These are phyloP conservation scores for Sebastes diploproa DNA, from an alignment of 2,797 vertebrate species.

Conservation along the genomic window DNA sequence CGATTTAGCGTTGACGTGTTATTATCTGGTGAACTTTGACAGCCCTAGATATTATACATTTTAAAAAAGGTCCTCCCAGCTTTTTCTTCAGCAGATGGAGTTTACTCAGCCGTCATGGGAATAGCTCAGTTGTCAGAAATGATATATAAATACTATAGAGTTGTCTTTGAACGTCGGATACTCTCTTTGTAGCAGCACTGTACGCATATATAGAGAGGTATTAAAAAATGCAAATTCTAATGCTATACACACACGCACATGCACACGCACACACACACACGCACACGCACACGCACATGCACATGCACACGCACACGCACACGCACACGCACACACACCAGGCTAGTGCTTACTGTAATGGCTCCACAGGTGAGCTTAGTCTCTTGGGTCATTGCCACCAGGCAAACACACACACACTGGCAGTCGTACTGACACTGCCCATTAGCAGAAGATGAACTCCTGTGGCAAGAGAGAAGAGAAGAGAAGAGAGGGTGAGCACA, in stretches of 20 bases:
- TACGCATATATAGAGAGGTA: not conserved
- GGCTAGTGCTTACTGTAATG: not conserved
- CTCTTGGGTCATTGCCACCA: constrained; percentile 11
- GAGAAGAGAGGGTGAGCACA: not conserved
- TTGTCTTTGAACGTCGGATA: not conserved
- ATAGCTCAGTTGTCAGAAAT: not conserved
- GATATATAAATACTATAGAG: not conserved
- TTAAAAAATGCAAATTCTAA: not conserved
- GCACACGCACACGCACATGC: not conserved
- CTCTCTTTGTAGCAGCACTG: not conserved
- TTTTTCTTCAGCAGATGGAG: not conserved
- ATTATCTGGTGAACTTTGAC: no score
- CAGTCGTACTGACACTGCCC: constrained; percentile 29
- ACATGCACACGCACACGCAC: not conserved
- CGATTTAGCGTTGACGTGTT: no score
- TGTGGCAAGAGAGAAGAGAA: constrained; percentile 4
- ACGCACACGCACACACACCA: not conserved
- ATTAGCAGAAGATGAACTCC: constrained; percentile 55
- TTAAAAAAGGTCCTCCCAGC: not conserved
- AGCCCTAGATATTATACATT: no score
- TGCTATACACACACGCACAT: not conserved
- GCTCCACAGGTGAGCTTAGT: constrained; percentile 33
- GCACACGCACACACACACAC: not conserved
- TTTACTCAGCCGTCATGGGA: not conserved
- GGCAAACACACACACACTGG: not conserved